phyloP scores from a whole-genome alignment of 1,140 invertebrate genomes.

The Drosophila chauvacae region DNA sequence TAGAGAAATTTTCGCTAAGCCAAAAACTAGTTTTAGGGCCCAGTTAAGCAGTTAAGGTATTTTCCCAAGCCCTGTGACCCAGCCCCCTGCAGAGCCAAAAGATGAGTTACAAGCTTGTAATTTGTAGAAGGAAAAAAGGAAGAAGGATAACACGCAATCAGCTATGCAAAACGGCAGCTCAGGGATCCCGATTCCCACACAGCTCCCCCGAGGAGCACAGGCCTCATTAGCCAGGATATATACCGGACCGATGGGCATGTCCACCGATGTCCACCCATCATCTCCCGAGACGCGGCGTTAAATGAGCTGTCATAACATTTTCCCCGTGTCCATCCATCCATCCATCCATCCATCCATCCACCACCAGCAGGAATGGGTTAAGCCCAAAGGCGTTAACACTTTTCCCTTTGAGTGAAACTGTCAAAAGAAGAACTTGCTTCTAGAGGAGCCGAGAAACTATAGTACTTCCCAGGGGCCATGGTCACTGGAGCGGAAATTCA shows the following conservation, averaged over 20 bases:
- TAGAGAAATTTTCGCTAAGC: neutral
- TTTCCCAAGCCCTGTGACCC: neutral
- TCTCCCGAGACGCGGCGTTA: constrained; percentile 46
- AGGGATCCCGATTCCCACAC: constrained; percentile 10
- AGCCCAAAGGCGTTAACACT: constrained; percentile 55
- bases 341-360: neutral
- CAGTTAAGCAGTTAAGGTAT: neutral
- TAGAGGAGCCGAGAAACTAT: neutral
- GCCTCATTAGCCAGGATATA: constrained; percentile 19
- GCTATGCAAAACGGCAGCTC: constrained; percentile 10
- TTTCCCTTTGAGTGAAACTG: neutral
- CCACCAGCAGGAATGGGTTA: constrained; percentile 17
- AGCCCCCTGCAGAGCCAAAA: constrained; percentile 8
- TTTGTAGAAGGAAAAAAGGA: neutral
- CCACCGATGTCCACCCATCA: constrained; percentile 11
- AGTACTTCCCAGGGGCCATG: constrained; percentile 42
- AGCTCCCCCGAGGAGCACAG: constrained; percentile 22
- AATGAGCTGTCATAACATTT: constrained; percentile 77
- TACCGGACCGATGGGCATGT: constrained; percentile 7
- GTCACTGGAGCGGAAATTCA: constrained; percentile 55
- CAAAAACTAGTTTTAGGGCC: constrained; percentile 3
- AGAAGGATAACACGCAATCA: constrained; percentile 5
- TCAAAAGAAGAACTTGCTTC: neutral
- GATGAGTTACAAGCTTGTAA: neutral
- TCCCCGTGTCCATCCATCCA: constrained; percentile 2